Evolutionary conservation across 2,113 vertebrate species (phyloP).

Genomic region (Catagonus wagneri): DNA sequence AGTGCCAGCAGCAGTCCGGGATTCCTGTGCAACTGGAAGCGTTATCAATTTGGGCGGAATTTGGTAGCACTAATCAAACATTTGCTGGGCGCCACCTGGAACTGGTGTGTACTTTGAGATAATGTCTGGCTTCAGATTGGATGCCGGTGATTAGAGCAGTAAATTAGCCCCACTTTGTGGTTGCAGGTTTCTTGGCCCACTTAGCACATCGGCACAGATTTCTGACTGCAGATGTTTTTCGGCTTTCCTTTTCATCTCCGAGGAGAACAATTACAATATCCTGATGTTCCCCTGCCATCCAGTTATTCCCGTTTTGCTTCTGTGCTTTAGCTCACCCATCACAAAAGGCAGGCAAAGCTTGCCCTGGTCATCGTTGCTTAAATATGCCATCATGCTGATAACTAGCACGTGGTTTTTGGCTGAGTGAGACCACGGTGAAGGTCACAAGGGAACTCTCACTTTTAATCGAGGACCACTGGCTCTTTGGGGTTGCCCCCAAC

Average conservation of each 20-base stretch:
- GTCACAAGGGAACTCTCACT: not conserved
- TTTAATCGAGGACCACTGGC: not conserved
- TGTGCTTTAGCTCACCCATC: slow-evolving; percentile 7
- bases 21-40: slow-evolving; percentile 35
- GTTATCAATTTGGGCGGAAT: slow-evolving; percentile 73
- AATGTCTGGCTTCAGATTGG: slow-evolving; percentile 81
- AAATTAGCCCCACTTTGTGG: slow-evolving; percentile 78
- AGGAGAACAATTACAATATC: slow-evolving; percentile 73
- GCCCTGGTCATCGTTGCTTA: not conserved
- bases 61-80: slow-evolving; percentile 82
- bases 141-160: slow-evolving; percentile 82
- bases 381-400: not conserved
- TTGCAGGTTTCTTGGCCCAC: slow-evolving; percentile 77
- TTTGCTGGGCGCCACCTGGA: slow-evolving; percentile 82
- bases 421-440: not conserved
- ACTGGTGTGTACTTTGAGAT: slow-evolving; percentile 78
- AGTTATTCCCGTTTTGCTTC: slow-evolving; percentile 73
- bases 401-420: not conserved
- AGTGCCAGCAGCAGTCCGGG: not conserved
- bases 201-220: slow-evolving; percentile 79
- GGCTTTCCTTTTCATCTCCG: slow-evolving; percentile 70
- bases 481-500: not conserved
- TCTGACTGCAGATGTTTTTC: slow-evolving; percentile 81
- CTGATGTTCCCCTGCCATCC: slow-evolving; percentile 61
- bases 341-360: slow-evolving; percentile 32